Evolutionary conservation across 2,888 invertebrate genomes (phyloP).

Genomic region (Xestia ashworthii): DNA sequence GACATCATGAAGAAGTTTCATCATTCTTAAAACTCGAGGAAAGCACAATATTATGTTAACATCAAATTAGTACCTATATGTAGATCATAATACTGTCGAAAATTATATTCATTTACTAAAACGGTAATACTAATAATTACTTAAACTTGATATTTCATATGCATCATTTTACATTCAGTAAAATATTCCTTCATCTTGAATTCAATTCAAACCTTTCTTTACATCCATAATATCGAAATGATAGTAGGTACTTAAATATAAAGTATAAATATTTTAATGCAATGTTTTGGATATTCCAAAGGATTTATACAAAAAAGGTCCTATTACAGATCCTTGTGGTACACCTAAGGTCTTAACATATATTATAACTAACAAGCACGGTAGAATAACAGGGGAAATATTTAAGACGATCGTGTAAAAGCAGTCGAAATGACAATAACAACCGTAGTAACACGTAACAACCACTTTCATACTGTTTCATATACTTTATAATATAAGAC

Average conservation of each 20-base stretch:
- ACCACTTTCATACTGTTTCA: constrained; percentile 75
- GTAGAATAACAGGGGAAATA: constrained; percentile 75
- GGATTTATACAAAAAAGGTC: constrained; percentile 60
- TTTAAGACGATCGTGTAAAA: constrained; percentile 77
- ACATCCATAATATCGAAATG: constrained; percentile 16
- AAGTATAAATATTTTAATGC: constrained; percentile 10
- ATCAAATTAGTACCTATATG: constrained; percentile 48
- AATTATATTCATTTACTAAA: constrained; percentile 41
- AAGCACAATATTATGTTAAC: constrained; percentile 50
- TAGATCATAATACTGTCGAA: constrained; percentile 60
- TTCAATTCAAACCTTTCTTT: constrained; percentile 1
- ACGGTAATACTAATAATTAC: constrained; percentile 33
- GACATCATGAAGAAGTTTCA: constrained; percentile 70
- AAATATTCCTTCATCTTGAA: constrained; percentile 9
- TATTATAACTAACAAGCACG: constrained; percentile 73
- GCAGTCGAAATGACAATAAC: constrained; percentile 80
- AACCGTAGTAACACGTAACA: constrained; percentile 80
- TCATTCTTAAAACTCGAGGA: constrained; percentile 48
- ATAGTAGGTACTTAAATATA: constrained; percentile 15
- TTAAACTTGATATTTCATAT: constrained; percentile 15
- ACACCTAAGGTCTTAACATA: constrained; percentile 63
- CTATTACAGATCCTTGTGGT: constrained; percentile 63
- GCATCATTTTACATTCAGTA: constrained; percentile 2
- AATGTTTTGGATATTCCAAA: constrained; percentile 17
- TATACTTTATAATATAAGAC: constrained; percentile 59